Percentiles rank a stretch among this genome's conserved stretches.
Conservation (phyloP, 2,888 invertebrate genomes). For the Harpalus rubripes region DNA sequence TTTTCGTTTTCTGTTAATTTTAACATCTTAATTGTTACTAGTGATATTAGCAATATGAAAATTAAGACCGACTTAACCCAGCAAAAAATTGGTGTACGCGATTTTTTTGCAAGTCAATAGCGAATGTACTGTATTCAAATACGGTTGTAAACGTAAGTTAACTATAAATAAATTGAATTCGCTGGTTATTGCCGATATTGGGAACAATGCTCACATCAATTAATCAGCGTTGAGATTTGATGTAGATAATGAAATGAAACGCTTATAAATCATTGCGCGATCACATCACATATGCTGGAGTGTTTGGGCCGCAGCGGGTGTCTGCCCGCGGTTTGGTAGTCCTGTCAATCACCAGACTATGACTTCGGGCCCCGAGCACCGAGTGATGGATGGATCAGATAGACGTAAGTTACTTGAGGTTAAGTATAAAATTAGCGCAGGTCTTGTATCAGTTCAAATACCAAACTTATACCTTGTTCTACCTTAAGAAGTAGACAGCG, state of each 20-base stretch:
- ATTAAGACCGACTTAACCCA: no score
- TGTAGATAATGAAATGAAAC: slow-evolving; percentile 52
- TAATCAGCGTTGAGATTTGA: slow-evolving; percentile 45
- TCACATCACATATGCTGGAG: slow-evolving; percentile 54
- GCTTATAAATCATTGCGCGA: slow-evolving; percentile 52
- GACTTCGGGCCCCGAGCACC: slow-evolving; percentile 19
- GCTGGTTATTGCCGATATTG: slow-evolving; percentile 24
- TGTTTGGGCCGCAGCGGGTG: slow-evolving; percentile 53
- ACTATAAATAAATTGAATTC: background rate
- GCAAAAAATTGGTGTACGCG: no score
- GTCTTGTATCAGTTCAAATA: background rate
- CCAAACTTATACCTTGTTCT: background rate
- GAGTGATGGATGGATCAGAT: slow-evolving; percentile 39
- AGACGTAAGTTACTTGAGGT: background rate
- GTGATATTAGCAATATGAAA: no score
- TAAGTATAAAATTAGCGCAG: background rate
- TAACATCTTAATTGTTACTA: no score
- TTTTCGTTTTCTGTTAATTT: no score
- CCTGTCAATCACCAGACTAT: slow-evolving; percentile 51
- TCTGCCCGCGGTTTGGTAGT: slow-evolving; percentile 39
- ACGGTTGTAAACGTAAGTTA: no score
- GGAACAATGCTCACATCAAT: slow-evolving; percentile 47
- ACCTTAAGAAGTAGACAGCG: no score
- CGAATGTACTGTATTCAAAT: no score
- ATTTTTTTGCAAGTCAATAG: no score